Base-by-base conservation (phyloP, 2,797 vertebrate species). In the Diplodus sargus region DNA sequence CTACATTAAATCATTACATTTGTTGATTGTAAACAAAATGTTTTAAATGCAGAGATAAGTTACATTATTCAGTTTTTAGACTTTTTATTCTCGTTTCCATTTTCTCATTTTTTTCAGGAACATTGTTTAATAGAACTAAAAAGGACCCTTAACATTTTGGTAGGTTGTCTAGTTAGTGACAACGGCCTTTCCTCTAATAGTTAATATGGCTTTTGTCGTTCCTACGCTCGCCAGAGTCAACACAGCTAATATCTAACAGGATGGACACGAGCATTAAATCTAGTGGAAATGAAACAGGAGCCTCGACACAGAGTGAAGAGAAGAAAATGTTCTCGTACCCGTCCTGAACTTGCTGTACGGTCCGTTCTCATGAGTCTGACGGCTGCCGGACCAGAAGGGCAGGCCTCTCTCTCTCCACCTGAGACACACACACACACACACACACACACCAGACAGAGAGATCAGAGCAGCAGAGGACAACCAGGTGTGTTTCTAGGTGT, bases 361-460 rank as follows among this genome's bases (percentile, higher is more conserved):
- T 63, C 95, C 94, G 0, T 91, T 96, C 70, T 97, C 95, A 0
- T 94, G 82, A 68, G 88, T 75, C 0, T 89, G 84, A 22, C 84
- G 92, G 11, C 93, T 93, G 58, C 94, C 92, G 0, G 90, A 91
- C 89, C 94, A 95, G 93, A 96, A 95, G 12, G 93, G 90, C 22
- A 95, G 89, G 5, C 93, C 95, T 75, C 92, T 82, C 85, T 96
- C 96, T 91, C 96, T 89, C 96, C 96, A 97, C 96, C 97, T 98
- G 89, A 2, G 45, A 81, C 47, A 84, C 23, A 79, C 30, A 78
- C 34, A 74, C 42, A 70, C 23, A 65, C 39, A 79, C 54, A 57
- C 25, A 73, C 64, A 74, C 28, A 28, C 28, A 25, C 63, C 51
- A 74, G 2, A 75, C 5, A 66, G 34, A 70, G 0, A 70, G 65